Evolutionary conservation across 2,797 vertebrate species (phyloP).

Genomic region (Enteromius paludinosus): DNA sequence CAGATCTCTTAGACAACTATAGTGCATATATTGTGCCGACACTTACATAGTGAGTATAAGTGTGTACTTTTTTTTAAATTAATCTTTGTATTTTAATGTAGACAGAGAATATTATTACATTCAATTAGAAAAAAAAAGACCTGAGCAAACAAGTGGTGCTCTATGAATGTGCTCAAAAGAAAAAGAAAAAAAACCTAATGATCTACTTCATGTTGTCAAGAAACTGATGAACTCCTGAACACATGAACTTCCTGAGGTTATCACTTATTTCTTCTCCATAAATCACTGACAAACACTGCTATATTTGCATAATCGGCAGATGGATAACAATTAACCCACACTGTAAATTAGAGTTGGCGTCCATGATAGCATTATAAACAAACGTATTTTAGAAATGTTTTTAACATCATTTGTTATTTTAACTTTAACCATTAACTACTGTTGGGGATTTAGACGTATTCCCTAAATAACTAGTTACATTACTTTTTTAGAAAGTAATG

Average conservation of each 20-base stretch:
- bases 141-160: neutral
- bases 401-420: neutral
- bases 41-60: neutral
- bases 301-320: constrained; percentile 69
- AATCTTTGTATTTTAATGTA: neutral
- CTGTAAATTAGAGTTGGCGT: constrained; percentile 43
- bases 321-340: constrained; percentile 70
- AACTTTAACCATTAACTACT: neutral
- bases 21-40: neutral
- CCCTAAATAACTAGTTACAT: too few species aligned
- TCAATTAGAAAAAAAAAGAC: neutral
- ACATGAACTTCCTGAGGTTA: constrained; percentile 74
- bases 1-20: neutral
- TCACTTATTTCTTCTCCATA: constrained; percentile 69
- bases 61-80: neutral
- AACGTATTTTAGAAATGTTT: neutral
- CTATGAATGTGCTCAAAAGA: neutral
- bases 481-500: too few species aligned
- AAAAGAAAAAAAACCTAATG: constrained; percentile 68
- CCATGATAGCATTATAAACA: neutral
- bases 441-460: too few species aligned
- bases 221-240: constrained; percentile 59
- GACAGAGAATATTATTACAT: neutral
- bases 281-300: constrained; percentile 74
- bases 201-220: constrained; percentile 67